Evolutionary conservation across 2,888 invertebrate genomes (phyloP).

Genomic region (Saturnia pavonia): DNA sequence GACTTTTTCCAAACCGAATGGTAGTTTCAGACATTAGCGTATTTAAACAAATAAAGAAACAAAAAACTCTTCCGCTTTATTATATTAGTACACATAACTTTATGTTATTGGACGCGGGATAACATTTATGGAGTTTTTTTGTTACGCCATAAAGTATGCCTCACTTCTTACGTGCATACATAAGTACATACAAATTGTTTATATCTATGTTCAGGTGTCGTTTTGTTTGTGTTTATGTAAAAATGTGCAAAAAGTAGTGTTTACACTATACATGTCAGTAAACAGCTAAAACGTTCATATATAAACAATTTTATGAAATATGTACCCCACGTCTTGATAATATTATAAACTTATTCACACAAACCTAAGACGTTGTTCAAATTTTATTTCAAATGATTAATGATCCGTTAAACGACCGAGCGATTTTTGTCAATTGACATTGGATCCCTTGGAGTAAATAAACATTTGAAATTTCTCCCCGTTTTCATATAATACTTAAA

Average conservation of each 20-base stretch:
- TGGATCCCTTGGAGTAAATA: constrained; percentile 59
- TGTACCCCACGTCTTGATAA: constrained; percentile 28
- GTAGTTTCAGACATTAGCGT: too few relatives aligned
- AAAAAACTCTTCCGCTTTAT: too few relatives aligned
- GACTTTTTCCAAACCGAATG: too few relatives aligned
- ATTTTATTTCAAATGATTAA: constrained; percentile 70
- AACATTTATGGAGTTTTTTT: too few relatives aligned
- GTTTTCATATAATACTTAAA: constrained; percentile 57
- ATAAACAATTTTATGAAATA: constrained; percentile 19
- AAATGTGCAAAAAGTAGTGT: not conserved
- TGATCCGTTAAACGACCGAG: constrained; percentile 64
- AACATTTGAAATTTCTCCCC: constrained; percentile 52
- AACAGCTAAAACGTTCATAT: not conserved
- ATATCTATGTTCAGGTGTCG: not conserved
- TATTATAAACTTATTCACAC: constrained; percentile 37
- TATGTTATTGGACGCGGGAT: too few relatives aligned
- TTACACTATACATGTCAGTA: not conserved
- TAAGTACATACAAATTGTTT: too few relatives aligned
- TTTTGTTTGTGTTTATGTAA: not conserved
- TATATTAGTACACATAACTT: too few relatives aligned
- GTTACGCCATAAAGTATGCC: too few relatives aligned
- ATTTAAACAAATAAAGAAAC: too few relatives aligned
- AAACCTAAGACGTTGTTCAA: constrained; percentile 41
- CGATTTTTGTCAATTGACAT: constrained; percentile 71
- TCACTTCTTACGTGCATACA: too few relatives aligned